These are phyloP conservation scores for Gobio occitaniae DNA, from an alignment of 2,797 vertebrate genomes.

Conservation along the genomic window DNA sequence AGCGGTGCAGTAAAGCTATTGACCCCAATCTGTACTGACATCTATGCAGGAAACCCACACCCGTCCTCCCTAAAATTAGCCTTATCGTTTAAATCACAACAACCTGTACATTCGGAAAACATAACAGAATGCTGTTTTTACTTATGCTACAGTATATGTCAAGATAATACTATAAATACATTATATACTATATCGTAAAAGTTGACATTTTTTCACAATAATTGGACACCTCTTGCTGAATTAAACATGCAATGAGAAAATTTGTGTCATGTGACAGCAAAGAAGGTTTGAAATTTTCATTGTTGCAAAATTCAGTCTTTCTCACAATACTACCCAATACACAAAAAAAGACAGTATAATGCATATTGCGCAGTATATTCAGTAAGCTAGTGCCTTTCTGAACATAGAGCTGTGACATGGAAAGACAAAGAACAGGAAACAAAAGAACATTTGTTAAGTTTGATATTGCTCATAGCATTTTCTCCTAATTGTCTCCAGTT, in stretches of 20 bases:
- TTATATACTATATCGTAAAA: neutral
- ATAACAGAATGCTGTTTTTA: constrained; percentile 45
- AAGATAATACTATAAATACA: too few relatives aligned
- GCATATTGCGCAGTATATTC: neutral
- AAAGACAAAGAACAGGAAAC: constrained; percentile 64
- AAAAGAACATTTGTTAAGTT: constrained; percentile 68
- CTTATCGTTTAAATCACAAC: constrained; percentile 75
- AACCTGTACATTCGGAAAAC: constrained; percentile 64
- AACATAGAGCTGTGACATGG: constrained; percentile 14
- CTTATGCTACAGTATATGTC: too few relatives aligned
- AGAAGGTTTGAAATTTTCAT: neutral
- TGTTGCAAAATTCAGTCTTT: neutral
- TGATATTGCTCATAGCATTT: constrained; percentile 36
- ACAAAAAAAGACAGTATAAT: neutral
- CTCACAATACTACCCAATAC: neutral
- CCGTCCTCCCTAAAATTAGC: constrained; percentile 59
- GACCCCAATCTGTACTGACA: constrained; percentile 4
- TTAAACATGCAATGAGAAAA: constrained; percentile 6
- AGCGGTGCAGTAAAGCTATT: neutral
- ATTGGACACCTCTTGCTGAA: neutral
- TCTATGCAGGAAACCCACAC: constrained; percentile 66
- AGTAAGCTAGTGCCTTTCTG: neutral
- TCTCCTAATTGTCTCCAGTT: constrained; percentile 48
- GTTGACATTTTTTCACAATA: neutral
- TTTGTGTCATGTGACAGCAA: neutral